Conservation (phyloP, 37 sponge, comb jelly and placozoan species). For the Diacarnus erythraeanus region DNA sequence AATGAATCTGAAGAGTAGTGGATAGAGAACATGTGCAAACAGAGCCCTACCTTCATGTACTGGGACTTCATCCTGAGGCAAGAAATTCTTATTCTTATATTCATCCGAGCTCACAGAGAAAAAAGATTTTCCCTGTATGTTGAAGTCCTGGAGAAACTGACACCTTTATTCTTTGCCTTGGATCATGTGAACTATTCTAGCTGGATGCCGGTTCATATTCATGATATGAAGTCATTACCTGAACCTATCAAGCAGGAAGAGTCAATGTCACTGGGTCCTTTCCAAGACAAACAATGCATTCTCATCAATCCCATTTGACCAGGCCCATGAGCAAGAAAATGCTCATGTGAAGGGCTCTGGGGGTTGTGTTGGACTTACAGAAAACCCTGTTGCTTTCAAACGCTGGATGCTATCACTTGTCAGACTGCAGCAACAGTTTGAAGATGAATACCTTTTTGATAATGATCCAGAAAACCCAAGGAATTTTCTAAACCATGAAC, state of each 20-base stretch:
- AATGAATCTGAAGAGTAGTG: background rate
- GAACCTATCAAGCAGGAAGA: background rate
- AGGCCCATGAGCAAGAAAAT: slow-evolving; percentile 7
- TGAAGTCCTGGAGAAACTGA: background rate
- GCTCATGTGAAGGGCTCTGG: slow-evolving; percentile 6
- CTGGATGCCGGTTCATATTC: slow-evolving; percentile 10
- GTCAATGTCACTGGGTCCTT: background rate
- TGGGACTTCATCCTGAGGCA: background rate
- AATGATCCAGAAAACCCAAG: background rate
- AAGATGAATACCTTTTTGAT: background rate
- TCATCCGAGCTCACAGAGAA: background rate
- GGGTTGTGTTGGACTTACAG: background rate
- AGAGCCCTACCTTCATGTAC: background rate
- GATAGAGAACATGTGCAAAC: background rate
- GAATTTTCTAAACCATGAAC: background rate
- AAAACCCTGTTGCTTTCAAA: background rate
- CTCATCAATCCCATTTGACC: background rate
- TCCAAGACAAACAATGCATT: background rate
- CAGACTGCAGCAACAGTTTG: background rate
- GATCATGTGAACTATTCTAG: background rate
- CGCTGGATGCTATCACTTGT: background rate
- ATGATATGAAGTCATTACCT: background rate
- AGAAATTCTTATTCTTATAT: background rate
- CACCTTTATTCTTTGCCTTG: slow-evolving; percentile 1
- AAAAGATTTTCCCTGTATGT: background rate